These are phyloP conservation scores for Fistularia commersonii DNA, from an alignment of 2,797 vertebrate species.

Conservation along the genomic window DNA sequence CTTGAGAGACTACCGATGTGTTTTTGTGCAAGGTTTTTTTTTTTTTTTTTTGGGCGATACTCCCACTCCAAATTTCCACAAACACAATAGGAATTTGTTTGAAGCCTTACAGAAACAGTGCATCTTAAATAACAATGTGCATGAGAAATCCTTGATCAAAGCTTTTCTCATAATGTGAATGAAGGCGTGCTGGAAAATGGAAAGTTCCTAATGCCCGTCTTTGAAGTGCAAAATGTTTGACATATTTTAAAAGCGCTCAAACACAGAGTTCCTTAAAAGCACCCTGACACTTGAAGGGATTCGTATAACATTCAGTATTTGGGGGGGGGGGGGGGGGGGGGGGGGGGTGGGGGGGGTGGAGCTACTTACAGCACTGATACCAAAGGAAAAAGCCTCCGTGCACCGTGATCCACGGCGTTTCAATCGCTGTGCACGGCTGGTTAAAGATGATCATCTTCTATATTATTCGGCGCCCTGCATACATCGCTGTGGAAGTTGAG, in stretches of 20 bases:
- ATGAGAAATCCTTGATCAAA: conserved; percentile 41
- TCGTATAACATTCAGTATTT: conserved; percentile 31
- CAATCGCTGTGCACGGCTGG: conserved; percentile 17
- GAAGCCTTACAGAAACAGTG: conserved; percentile 22
- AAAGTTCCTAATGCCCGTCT: conserved; percentile 33
- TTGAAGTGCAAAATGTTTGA: conserved; percentile 57
- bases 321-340: too few relatives aligned
- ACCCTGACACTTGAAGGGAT: conserved; percentile 15
- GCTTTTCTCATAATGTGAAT: conserved; percentile 28
- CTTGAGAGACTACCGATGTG: background rate
- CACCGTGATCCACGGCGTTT: conserved; percentile 25
- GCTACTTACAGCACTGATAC: too few relatives aligned
- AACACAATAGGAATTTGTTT: conserved; percentile 28
- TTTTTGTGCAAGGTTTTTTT: too few relatives aligned
- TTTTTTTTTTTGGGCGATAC: conserved; percentile 11
- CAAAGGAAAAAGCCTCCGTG: conserved; percentile 15
- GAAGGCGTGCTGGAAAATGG: conserved; percentile 14
- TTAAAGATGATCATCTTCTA: conserved; percentile 8
- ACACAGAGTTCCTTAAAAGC: conserved; percentile 40
- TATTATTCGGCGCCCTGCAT: conserved; percentile 24
- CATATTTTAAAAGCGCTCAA: conserved; percentile 36
- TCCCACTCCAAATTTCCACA: conserved; percentile 14
- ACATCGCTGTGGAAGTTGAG: conserved; percentile 7
- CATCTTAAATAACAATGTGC: conserved; percentile 16
- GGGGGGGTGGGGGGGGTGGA: too few relatives aligned